Evolutionary conservation across 2,113 vertebrate genomes (phyloP), one percentile per base, ranked within the genome.

Genomic region (Oreocharis arfaki): DNA sequence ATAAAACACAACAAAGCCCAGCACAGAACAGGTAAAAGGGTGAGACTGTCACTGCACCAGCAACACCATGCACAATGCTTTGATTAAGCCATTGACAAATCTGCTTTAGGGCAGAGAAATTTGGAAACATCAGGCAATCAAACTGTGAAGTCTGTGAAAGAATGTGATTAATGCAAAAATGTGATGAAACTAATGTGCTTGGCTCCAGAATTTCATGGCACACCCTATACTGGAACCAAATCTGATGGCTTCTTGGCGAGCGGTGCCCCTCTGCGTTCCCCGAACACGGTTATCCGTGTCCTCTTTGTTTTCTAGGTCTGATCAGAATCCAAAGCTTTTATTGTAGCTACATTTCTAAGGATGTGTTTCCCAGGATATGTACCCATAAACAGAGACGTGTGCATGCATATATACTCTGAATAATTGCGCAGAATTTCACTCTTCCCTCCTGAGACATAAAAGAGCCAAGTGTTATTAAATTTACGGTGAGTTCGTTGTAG

Each of bases 121-220:
- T 93, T 94, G 95, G 97, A 97, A 97, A 96, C 95, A 88, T 95
- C 96, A 74, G 96, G 97, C 96, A 95, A 92, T 96, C 98, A 96
- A 96, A 97, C 97, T 96, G 96, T 96, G 97, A 97, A 91, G 96
- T 64, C 97, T 97, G 95, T 89, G 95, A 95, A 97, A 97, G 96
- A 96, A 95, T 39, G 93, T 95, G 97, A 98, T 96, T 97, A 95
- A 97, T 96, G 94, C 93, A 96, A 84, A 94, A 96, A 96, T 56
- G 95, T 63, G 94, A 97, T 52, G 92, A 81, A 95, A 95, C 93
- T 84, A 94, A 98, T 84, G 95, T 50, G 86, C 59, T 93, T 97
- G 97, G 97, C 97, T 97, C 49, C 71, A 20, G 94, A 33, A 65
- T 42, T 46, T 84, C 76, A 92, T 52, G 90, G 96, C 96, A 89